Conservation (phyloP, 2,113 vertebrate genomes). For the Smithornis capensis region DNA sequence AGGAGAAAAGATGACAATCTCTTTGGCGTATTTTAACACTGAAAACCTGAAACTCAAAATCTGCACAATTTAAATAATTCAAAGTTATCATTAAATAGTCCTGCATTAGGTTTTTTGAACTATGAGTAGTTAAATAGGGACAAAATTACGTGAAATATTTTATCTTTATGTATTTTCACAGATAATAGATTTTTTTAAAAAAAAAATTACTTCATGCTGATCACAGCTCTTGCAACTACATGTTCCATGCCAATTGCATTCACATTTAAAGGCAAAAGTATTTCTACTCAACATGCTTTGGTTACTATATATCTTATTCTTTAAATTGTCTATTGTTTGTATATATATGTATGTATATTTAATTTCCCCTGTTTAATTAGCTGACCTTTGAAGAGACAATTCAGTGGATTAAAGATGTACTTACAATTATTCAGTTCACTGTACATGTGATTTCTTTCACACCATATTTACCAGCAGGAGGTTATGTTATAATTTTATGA, state of each 20-base stretch:
- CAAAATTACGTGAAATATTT: not conserved
- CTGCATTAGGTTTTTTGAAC: not conserved
- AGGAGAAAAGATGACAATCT: not conserved
- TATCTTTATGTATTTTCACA: not conserved
- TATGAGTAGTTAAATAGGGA: not conserved
- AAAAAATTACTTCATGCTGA: not conserved
- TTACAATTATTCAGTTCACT: not conserved
- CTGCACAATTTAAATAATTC: not conserved
- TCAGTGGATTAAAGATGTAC: not conserved
- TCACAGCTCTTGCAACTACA: not conserved
- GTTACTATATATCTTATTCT: not conserved
- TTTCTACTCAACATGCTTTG: not conserved
- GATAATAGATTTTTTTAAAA: fast-evolving
- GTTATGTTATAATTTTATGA: not conserved
- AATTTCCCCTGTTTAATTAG: not conserved
- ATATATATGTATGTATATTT: not conserved
- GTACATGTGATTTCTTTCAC: not conserved
- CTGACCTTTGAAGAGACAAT: not conserved
- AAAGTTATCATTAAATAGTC: not conserved
- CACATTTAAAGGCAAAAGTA: not conserved
- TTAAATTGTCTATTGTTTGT: not conserved
- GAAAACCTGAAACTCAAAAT: not conserved
- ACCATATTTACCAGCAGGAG: not conserved
- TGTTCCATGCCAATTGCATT: not conserved
- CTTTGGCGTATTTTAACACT: not conserved